Conservation (phyloP, 2,797 vertebrate species). For the Pterois miles region DNA sequence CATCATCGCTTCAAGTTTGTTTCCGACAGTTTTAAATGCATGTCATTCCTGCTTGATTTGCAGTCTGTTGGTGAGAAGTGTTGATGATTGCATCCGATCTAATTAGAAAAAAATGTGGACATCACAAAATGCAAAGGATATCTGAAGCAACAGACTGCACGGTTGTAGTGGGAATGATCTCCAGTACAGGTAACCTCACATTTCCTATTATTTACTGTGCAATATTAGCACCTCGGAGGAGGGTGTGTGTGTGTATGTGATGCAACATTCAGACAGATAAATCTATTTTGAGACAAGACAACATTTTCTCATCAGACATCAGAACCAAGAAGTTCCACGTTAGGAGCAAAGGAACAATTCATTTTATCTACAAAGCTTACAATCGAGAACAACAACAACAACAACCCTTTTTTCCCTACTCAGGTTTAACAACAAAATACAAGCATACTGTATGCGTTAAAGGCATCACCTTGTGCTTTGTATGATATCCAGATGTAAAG, state of each 20-base stretch:
- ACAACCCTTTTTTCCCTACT: slow-evolving; percentile 23
- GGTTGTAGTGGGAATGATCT: slow-evolving; percentile 52
- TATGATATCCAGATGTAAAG: slow-evolving; percentile 57
- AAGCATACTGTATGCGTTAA: slow-evolving; percentile 55
- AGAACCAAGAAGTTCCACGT: slow-evolving; percentile 58
- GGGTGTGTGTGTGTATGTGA: slow-evolving; percentile 26
- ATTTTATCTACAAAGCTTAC: slow-evolving; percentile 62
- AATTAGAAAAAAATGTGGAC: slow-evolving; percentile 22
- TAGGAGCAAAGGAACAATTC: slow-evolving; percentile 39
- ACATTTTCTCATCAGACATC: slow-evolving; percentile 56
- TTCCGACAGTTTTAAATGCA: slow-evolving; percentile 48
- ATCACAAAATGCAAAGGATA: slow-evolving; percentile 15
- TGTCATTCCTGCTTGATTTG: slow-evolving; percentile 36
- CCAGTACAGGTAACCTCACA: slow-evolving; percentile 36
- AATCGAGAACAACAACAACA: slow-evolving; percentile 49
- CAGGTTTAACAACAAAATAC: slow-evolving; percentile 50
- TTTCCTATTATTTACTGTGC: slow-evolving; percentile 61
- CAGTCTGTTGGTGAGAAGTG: slow-evolving; percentile 30
- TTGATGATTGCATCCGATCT: slow-evolving; percentile 29
- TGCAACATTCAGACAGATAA: slow-evolving; percentile 66
- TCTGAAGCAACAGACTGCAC: slow-evolving; percentile 44
- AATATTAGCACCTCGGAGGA: slow-evolving; percentile 57
- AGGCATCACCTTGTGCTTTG: slow-evolving; percentile 70
- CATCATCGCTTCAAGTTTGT: slow-evolving; percentile 42
- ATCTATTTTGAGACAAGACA: slow-evolving; percentile 66